Evolutionary conservation across 2,797 vertebrate species (phyloP).

Genomic region (Sebastes elongatus): DNA sequence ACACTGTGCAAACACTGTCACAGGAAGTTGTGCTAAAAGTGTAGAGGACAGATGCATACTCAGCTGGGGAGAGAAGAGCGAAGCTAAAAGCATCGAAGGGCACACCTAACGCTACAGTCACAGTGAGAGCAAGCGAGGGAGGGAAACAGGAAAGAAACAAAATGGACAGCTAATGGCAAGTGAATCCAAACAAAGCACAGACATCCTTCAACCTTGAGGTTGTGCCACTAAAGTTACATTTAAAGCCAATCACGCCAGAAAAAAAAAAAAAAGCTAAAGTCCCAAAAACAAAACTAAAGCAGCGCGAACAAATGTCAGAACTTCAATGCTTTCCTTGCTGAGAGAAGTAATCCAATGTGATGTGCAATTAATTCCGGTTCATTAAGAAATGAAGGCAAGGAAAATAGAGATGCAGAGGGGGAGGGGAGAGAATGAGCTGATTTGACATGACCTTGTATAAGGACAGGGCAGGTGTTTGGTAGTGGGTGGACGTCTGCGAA

Average conservation of each 20-base stretch:
- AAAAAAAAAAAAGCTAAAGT: not conserved
- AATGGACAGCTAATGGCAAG: slow-evolving; percentile 52
- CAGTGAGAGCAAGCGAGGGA: slow-evolving; percentile 19
- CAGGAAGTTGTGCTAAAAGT: slow-evolving; percentile 68
- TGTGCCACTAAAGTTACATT: slow-evolving; percentile 35
- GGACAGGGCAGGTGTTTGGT: slow-evolving; percentile 25
- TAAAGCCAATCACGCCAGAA: slow-evolving; percentile 15
- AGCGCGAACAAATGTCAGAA: not conserved
- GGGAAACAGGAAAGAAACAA: slow-evolving; percentile 21
- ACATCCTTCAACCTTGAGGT: slow-evolving; percentile 57
- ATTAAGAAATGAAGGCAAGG: slow-evolving; percentile 52
- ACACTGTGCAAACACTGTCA: slow-evolving; percentile 51
- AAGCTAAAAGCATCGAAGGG: slow-evolving; percentile 69
- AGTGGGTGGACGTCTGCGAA: slow-evolving; percentile 8
- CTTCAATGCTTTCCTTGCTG: slow-evolving; percentile 9
- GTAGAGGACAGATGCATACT: slow-evolving; percentile 71
- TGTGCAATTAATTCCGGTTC: slow-evolving; percentile 62
- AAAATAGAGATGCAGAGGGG: not conserved
- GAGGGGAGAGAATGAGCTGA: not conserved
- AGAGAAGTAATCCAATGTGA: slow-evolving; percentile 43
- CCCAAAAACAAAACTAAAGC: not conserved
- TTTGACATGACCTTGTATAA: slow-evolving; percentile 42
- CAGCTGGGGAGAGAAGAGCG: slow-evolving; percentile 54
- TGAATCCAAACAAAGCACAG: slow-evolving; percentile 35
- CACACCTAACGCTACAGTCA: slow-evolving; percentile 39